A percentile compares a stretch with the other conserved stretches of the same genome.
Conservation (phyloP, 2,888 invertebrate genomes). For the Neocrepidodera transversa region DNA sequence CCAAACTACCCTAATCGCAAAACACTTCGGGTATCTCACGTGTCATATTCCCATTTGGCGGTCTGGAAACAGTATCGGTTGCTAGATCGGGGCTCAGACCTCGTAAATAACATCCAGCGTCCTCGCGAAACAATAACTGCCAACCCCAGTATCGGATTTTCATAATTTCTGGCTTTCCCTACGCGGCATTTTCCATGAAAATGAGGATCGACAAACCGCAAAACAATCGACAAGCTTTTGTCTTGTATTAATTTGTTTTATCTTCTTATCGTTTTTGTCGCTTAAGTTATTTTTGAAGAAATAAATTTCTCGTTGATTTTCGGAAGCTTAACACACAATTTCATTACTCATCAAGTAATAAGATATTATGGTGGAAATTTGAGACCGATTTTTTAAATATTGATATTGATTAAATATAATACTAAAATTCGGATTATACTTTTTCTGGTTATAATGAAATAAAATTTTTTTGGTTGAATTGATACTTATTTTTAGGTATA, state of each 20-base stretch:
- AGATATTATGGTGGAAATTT: too few species aligned
- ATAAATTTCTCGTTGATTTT: too few species aligned
- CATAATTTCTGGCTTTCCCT: constrained; percentile 45
- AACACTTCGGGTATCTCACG: constrained; percentile 2
- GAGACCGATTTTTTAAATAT: too few species aligned
- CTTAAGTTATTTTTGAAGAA: too few species aligned
- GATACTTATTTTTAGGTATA: too few species aligned
- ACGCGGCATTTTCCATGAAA: constrained; percentile 13
- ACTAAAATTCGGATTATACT: too few species aligned
- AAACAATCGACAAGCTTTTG: constrained; percentile 5
- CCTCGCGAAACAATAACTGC: constrained; percentile 50
- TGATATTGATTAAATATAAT: too few species aligned
- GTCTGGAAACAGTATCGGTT: constrained; percentile 5
- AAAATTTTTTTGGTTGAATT: too few species aligned
- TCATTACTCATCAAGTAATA: too few species aligned
- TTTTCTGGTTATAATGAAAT: too few species aligned
- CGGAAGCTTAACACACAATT: too few species aligned
- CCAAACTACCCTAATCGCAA: not conserved
- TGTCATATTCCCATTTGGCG: constrained; percentile 7
- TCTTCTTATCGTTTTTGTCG: constrained; percentile 3
- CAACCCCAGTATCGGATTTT: constrained; percentile 53
- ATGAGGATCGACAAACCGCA: constrained; percentile 1
- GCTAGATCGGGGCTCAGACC: constrained; percentile 4
- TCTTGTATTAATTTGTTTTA: not conserved
- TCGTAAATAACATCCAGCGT: constrained; percentile 45